Evolutionary conservation across 1,140 invertebrate species (phyloP), one percentile per base, ranked within the genome.

Genomic region (Adelges cooleyi): DNA sequence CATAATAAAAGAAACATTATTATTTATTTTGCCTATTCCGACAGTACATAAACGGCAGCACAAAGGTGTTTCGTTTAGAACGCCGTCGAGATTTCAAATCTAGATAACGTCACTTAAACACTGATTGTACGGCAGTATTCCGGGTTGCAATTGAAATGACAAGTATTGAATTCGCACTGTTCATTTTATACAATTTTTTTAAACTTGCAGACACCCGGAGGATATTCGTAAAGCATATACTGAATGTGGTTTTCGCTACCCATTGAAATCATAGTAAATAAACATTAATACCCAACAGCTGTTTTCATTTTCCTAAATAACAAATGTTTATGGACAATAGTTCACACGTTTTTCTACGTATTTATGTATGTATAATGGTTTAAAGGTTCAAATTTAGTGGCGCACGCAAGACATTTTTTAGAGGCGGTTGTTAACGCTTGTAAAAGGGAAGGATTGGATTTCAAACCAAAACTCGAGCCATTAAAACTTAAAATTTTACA

Each of bases 51-150:
- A 6, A 33, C 29, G 29, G 29, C 29, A 33, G 18, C 11, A 53
- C 29, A 29, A 6, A 4, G 4, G 17, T 22, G 46, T 22, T 8
- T 20, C 2, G n/a, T 44, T 23, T 3, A 38, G 29, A 11, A 42
- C 20, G 22, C 40, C n/a, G 22, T n/a, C 38, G 23, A 44, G 53
- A 56, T 56, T 3, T 15, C 2, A 40, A 27, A 42, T 40, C 36
- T 2, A 56, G 53, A 56, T 56, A 56, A 56, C 53, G 53, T 56
- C 53, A 56, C 40, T 42, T 38, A 42, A n/a, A 22, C 46, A n/a
- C 18, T 8, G 51, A 38, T 22, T 33, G 51, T 18, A 2, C 4
- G 33, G 4, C 29, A 13, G 38, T 2, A 20, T 48, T 48, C 13
- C 10, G 17, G 1, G 17, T 17, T 29, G 33, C 51, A 53, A 1